phyloP scores from a whole-genome alignment of 2,113 vertebrate genomes.

The Rhinolophus ferrumequinum region DNA sequence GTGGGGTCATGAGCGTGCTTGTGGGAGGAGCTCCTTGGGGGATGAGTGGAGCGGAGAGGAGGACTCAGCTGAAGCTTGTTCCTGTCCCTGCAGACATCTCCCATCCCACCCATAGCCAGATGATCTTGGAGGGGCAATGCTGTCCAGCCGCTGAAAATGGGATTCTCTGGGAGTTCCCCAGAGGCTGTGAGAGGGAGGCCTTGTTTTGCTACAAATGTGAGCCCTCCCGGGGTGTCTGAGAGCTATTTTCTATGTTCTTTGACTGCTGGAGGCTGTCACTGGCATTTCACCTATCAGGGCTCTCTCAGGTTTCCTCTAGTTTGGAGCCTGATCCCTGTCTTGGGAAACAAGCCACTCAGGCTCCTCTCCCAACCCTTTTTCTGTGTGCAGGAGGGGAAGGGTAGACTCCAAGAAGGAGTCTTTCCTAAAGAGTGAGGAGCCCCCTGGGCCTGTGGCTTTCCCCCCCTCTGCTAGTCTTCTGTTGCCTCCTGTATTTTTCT shows the following conservation, averaged over 20 bases:
- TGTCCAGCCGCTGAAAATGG: neutral
- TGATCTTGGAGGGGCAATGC: neutral
- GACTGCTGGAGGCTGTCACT: neutral
- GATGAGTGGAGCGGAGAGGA: neutral
- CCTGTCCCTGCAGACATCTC: neutral
- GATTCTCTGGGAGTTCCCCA: neutral
- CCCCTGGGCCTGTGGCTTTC: neutral
- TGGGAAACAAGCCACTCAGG: neutral
- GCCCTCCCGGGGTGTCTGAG: neutral
- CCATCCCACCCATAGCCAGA: neutral
- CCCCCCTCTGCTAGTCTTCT: neutral
- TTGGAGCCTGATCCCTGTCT: neutral
- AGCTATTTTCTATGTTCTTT: constrained; percentile 56
- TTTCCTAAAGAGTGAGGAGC: neutral
- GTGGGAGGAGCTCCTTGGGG: neutral
- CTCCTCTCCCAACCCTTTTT: neutral
- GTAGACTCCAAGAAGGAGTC: neutral
- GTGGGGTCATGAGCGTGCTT: neutral
- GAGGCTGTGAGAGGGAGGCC: neutral
- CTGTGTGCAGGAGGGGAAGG: neutral
- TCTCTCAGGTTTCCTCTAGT: neutral
- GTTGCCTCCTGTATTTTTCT: neutral
- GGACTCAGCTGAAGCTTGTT: neutral
- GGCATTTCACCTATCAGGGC: neutral
- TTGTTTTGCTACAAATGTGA: constrained; percentile 18